Percentiles rank a stretch among this genome's conserved stretches.
These are phyloP conservation scores for Salminus brasiliensis DNA, from an alignment of 2,113 vertebrate species.

Conservation along the genomic window DNA sequence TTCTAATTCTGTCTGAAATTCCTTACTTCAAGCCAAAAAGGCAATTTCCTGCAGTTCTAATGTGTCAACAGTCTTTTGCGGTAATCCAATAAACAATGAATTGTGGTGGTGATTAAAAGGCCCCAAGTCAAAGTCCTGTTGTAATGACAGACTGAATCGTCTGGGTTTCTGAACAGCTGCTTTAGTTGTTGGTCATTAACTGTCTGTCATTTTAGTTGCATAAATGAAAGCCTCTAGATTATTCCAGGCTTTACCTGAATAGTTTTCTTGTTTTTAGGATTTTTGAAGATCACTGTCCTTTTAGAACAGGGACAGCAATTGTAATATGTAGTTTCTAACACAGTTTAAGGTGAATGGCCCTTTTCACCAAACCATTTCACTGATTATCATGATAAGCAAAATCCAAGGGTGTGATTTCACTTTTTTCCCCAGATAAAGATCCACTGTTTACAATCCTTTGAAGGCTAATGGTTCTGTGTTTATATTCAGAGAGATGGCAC, in stretches of 20 bases:
- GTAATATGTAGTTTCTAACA: neutral
- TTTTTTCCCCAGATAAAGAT: neutral
- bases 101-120: neutral
- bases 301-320: neutral
- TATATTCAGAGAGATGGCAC: slow-evolving; percentile 1
- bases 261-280: neutral
- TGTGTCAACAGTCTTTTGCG: neutral
- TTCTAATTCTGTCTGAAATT: neutral
- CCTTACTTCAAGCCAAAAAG: neutral
- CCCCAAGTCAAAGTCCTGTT: neutral
- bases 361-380: neutral
- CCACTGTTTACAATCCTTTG: slow-evolving; percentile 12
- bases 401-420: neutral
- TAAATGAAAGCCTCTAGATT: neutral
- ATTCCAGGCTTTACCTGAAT: neutral
- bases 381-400: neutral
- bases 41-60: neutral
- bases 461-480: slow-evolving; percentile 27
- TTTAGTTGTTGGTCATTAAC: neutral
- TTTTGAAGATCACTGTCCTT: neutral
- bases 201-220: neutral
- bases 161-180: neutral
- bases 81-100: slow-evolving; percentile 12
- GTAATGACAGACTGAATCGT: slow-evolving; percentile 14
- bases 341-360: neutral